phyloP scores from a whole-genome alignment of 1,140 invertebrate species.

The Oncopodura yosiiana region DNA sequence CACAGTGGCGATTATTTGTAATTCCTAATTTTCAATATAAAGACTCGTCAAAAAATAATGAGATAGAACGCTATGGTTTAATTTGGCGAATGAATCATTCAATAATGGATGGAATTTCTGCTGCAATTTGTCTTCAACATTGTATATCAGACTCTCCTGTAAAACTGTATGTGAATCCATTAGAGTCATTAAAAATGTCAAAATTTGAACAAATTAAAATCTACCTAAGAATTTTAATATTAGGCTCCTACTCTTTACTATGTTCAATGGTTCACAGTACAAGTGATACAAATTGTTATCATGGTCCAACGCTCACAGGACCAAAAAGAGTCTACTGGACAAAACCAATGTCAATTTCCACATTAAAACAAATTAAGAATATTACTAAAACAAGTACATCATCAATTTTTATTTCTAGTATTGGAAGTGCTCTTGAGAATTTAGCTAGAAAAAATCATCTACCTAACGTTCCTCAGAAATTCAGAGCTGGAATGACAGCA shows the following conservation, averaged over 20 bases:
- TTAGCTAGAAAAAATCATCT: conserved; percentile 6
- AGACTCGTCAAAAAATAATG: no score
- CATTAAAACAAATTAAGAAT: conserved; percentile 11
- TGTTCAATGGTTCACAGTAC: no score
- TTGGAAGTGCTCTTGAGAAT: conserved; percentile 13
- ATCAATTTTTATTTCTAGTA: conserved; percentile 6
- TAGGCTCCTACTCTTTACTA: no score
- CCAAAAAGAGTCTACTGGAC: conserved; percentile 27
- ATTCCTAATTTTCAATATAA: conserved; percentile 14
- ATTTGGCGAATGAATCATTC: conserved; percentile 27
- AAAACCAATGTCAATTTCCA: conserved; percentile 5
- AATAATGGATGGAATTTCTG: conserved; percentile 33
- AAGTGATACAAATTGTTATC: conserved; percentile 32
- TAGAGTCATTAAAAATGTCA: background rate
- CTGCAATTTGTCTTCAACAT: conserved; percentile 21
- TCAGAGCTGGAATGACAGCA: conserved; percentile 2
- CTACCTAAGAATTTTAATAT: background rate
- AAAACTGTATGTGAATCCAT: conserved; percentile 25
- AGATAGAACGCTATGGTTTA: conserved; percentile 16
- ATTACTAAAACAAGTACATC: conserved; percentile 16
- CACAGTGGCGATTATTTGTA: conserved; percentile 27
- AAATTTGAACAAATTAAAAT: conserved; percentile 1
- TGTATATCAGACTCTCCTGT: conserved; percentile 16
- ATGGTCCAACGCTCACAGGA: conserved; percentile 22
- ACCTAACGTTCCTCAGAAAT: background rate